A percentile compares a stretch with the other conserved stretches of the same genome.
phyloP scores from a whole-genome alignment of 2,797 vertebrate genomes.

The Tapirus indicus region DNA sequence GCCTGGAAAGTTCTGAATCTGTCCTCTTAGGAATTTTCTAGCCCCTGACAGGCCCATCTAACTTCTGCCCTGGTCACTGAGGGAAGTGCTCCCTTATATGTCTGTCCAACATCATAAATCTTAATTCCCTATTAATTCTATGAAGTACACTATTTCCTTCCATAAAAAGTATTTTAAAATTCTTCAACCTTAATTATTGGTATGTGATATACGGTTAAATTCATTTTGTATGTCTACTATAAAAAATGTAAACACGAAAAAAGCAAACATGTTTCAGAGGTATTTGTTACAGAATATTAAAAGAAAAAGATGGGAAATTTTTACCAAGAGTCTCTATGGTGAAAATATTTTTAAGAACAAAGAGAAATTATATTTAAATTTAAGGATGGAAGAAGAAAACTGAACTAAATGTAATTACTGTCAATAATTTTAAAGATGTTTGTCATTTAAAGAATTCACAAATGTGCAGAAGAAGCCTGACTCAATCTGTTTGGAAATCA shows the following conservation, averaged over 20 bases:
- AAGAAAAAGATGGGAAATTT: background rate
- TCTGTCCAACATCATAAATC: background rate
- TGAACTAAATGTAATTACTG: background rate
- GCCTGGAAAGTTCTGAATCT: background rate
- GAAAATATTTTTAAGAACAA: background rate
- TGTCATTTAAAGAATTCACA: background rate
- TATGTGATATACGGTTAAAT: background rate
- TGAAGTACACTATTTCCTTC: background rate
- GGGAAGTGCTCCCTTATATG: background rate
- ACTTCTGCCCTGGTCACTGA: background rate
- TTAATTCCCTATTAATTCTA: background rate
- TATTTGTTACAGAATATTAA: background rate
- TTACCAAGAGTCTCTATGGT: background rate
- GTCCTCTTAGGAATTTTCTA: background rate
- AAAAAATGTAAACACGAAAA: background rate
- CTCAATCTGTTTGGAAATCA: background rate
- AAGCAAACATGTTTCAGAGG: background rate
- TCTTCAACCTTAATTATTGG: background rate
- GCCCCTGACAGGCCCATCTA: background rate
- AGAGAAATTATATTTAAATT: background rate
- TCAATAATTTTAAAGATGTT: background rate
- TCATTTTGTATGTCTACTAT: background rate
- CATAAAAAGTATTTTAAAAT: background rate
- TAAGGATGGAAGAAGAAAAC: background rate
- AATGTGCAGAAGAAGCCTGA: background rate